phyloP scores from a whole-genome alignment of 2,888 invertebrate species.

The Sesia apiformis region DNA sequence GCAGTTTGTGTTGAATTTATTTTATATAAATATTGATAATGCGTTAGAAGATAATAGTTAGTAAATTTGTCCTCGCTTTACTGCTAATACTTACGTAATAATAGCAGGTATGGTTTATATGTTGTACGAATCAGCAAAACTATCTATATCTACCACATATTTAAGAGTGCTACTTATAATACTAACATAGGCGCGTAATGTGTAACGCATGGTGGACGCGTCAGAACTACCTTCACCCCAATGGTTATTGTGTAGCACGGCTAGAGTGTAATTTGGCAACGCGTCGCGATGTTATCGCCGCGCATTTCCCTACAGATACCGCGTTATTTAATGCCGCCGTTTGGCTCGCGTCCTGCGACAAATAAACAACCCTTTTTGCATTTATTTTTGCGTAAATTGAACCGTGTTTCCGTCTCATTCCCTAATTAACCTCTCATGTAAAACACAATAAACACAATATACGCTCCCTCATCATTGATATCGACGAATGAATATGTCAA shows the following conservation, averaged over 20 bases:
- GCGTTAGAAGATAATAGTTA: no score
- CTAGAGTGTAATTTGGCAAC: conserved; percentile 69
- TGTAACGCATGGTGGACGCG: background rate
- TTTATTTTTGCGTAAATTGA: conserved; percentile 29
- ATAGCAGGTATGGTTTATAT: no score
- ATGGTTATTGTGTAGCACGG: conserved; percentile 47
- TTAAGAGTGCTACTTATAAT: no score
- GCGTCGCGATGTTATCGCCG: conserved; percentile 55
- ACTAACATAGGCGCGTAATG: background rate
- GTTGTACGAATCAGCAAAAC: no score
- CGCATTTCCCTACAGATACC: conserved; percentile 61
- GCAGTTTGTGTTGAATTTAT: no score
- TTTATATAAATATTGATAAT: no score
- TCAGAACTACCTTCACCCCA: background rate
- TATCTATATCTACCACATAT: no score
- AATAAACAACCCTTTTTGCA: conserved; percentile 28
- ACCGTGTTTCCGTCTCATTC: conserved; percentile 13
- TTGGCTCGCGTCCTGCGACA: conserved; percentile 44
- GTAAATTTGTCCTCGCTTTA: no score
- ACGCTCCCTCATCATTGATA: background rate
- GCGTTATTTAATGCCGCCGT: conserved; percentile 60
- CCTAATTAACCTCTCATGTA: conserved; percentile 7
- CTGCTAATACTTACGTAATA: no score
- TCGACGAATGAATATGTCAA: background rate
- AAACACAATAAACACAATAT: background rate